Evolutionary conservation across 1,140 invertebrate species (phyloP).

Genomic region (Heliconius hewitsoni): DNA sequence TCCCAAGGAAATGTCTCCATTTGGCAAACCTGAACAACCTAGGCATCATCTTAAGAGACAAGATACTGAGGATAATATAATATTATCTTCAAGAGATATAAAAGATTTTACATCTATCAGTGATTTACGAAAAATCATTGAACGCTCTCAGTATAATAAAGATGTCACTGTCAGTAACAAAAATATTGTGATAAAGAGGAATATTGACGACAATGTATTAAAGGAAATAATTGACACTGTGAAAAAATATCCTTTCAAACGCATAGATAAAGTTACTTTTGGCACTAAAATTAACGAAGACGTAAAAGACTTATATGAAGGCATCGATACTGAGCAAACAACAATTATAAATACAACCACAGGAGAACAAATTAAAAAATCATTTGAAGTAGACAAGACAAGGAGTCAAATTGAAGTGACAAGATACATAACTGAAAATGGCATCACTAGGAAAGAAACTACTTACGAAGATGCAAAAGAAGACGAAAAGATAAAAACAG

Average conservation of each 20-base stretch:
- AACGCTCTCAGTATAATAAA: conserved; percentile 66
- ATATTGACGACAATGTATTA: conserved; percentile 71
- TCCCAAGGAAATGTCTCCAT: conserved; percentile 72
- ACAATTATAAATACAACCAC: conserved; percentile 65
- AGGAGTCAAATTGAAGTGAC: conserved; percentile 79
- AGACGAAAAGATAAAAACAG: conserved; percentile 78
- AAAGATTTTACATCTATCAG: conserved; percentile 78
- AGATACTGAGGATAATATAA: conserved; percentile 76
- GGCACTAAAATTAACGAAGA: conserved; percentile 77
- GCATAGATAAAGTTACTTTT: conserved; percentile 74
- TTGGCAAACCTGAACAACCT: conserved; percentile 69
- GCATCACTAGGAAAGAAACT: conserved; percentile 77
- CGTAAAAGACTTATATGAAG: conserved; percentile 77
- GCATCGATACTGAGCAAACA: conserved; percentile 69
- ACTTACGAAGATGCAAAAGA: conserved; percentile 80
- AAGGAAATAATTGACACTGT: conserved; percentile 77
- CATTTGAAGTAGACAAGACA: conserved; percentile 77
- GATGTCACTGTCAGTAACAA: conserved; percentile 75
- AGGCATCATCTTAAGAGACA: conserved; percentile 73
- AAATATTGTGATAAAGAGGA: conserved; percentile 74
- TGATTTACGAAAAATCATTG: conserved; percentile 74
- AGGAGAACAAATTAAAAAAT: conserved; percentile 72
- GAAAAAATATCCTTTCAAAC: conserved; percentile 76
- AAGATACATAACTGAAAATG: conserved; percentile 79
- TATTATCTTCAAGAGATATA: conserved; percentile 74